Base-by-base conservation (phyloP, 2,113 vertebrate species). In the Apaloderma vittatum region DNA sequence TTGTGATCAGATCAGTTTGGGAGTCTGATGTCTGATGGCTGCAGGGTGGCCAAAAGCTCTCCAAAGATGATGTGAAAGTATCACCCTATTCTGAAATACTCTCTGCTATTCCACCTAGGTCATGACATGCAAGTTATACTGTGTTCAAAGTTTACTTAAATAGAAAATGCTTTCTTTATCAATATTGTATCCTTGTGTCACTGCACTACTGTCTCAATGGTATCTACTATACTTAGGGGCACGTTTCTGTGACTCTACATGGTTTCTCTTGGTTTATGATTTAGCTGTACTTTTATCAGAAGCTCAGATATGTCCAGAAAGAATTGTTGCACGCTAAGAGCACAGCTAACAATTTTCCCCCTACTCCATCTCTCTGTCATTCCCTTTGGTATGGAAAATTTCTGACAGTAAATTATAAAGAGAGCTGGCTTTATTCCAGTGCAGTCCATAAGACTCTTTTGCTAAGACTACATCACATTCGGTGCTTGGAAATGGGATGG, bases 391-490 rank as follows among this genome's bases (percentile, higher is more conserved):
- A 18, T 6, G 11, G 21, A 63, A 36, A 51, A 72, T 23, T 72
- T 65, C 37, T 65, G 27, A 40, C 10, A 27, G 29, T n/a, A 63
- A 76, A 29, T 26, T 10, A 8, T 66, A 40, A 43, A 52, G 32
- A 36, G 7, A 63, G 18, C 6, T 84, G 19, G 11, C 49, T 84
- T 80, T 51, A 55, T 27, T 16, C 18, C 37, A 11, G 3, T 49
- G 17, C 43, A 37, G 10, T 1, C 7, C 8, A 6, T 61, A 62
- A 19, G 2, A 3, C 13, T 82, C 16, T 58, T 21, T 54, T 76
- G 4, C 12, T 61, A 70, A n/a, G 16, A 43, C n/a, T 68, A 17
- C 0, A 0, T 48, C 29, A 21, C 72, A 18, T 79, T 76, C 62
- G 10, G 29, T 26, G 3, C 10, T 84, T 83, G 46, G n/a, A 90